These are phyloP conservation scores for Caenorhabditis sp. DNA, from an alignment of 2,888 invertebrate genomes.

Conservation along the genomic window DNA sequence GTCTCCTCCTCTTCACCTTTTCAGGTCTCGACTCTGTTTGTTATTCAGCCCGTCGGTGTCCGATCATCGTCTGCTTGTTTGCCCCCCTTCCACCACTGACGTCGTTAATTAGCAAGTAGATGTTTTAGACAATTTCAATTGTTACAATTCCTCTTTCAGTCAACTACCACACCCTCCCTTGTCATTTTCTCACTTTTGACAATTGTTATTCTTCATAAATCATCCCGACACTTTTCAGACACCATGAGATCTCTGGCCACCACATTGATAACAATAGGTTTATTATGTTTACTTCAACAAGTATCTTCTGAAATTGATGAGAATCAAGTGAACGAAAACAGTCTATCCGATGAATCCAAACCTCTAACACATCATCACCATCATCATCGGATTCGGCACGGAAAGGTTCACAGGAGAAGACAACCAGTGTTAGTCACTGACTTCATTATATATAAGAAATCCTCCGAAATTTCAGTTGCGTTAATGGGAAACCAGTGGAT, in stretches of 20 bases:
- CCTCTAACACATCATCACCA: conserved; percentile 37
- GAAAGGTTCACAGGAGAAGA: conserved; percentile 41
- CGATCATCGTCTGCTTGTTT: conserved; percentile 31
- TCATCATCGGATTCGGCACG: conserved; percentile 35
- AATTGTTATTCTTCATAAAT: not conserved
- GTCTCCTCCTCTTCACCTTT: conserved; percentile 17
- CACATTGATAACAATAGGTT: conserved; percentile 8
- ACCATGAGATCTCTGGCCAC: conserved; percentile 22
- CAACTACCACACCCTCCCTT: not conserved
- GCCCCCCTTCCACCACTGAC: conserved; percentile 3
- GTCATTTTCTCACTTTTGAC: not conserved
- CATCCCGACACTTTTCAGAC: not conserved
- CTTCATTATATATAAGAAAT: not conserved
- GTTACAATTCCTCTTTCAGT: not conserved
- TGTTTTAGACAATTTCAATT: conserved; percentile 37
- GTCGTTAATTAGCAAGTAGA: conserved; percentile 53
- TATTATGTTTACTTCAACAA: not conserved
- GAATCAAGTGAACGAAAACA: conserved; percentile 1
- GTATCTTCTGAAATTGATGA: conserved; percentile 42
- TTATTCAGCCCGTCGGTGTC: conserved; percentile 21
- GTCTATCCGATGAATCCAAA: conserved; percentile 7
- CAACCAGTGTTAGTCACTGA: conserved; percentile 46
- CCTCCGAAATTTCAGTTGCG: conserved; percentile 73
- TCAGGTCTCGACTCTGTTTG: conserved; percentile 32
- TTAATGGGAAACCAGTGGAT: conserved; percentile 74